phyloP scores from a whole-genome alignment of 2,797 vertebrate species.

The Ispidina lecontei region DNA sequence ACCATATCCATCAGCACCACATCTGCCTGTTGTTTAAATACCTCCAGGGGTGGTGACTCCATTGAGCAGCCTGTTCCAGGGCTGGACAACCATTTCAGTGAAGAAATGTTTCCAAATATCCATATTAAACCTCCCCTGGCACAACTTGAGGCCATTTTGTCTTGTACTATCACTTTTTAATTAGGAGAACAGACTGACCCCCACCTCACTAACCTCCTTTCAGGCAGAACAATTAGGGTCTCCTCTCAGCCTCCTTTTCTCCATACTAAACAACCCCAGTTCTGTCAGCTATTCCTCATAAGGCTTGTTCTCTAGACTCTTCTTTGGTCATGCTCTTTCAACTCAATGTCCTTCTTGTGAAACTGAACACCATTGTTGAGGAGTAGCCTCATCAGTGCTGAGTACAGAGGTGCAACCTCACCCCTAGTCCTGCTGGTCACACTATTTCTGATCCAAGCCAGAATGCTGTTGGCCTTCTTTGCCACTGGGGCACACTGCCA shows the following conservation, averaged over 20 bases:
- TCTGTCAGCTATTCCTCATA: not conserved
- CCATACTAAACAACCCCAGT: not conserved
- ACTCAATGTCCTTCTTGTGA: not conserved
- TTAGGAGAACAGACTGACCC: not conserved
- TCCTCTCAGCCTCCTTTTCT: not conserved
- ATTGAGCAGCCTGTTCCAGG: not conserved
- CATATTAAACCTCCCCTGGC: not conserved
- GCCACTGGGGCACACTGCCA: not conserved
- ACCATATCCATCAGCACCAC: not conserved
- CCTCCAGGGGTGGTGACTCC: not conserved
- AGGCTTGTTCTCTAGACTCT: not conserved
- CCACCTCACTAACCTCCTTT: not conserved
- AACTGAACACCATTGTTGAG: not conserved
- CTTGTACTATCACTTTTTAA: not conserved
- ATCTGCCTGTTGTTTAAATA: too few relatives aligned
- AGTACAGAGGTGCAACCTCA: not conserved
- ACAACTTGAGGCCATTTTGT: not conserved
- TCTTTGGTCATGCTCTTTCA: not conserved
- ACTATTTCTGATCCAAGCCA: not conserved
- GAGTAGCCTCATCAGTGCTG: not conserved
- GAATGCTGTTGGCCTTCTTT: not conserved
- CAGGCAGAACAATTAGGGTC: not conserved
- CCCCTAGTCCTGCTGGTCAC: not conserved
- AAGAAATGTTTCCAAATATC: not conserved
- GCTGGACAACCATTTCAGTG: not conserved